phyloP scores from a whole-genome alignment of 2,113 vertebrate species.

The Emydocephalus ijimae region DNA sequence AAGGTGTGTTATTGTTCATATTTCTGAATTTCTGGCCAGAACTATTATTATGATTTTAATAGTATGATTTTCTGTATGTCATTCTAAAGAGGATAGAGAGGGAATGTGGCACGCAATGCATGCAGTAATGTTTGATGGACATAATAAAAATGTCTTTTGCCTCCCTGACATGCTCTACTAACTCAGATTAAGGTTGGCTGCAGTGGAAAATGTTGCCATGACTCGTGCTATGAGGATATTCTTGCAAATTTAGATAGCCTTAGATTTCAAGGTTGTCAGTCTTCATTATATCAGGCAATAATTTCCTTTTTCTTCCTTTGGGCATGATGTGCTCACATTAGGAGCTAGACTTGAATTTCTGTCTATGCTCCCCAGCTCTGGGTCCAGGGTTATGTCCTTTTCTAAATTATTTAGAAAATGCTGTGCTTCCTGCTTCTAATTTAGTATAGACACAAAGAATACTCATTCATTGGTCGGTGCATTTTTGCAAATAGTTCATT shows the following conservation, averaged over 20 bases:
- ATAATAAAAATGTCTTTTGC: conserved; percentile 6
- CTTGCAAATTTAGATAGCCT: not conserved
- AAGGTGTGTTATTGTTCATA: not conserved
- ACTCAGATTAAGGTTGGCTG: conserved; percentile 16
- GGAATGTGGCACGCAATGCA: not conserved
- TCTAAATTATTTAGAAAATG: not conserved
- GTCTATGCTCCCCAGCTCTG: not conserved
- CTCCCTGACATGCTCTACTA: conserved; percentile 15
- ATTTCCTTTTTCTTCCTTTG: conserved; percentile 5
- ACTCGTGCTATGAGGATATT: conserved; percentile 11
- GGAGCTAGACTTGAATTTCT: conserved; percentile 32
- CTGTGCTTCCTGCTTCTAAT: conserved; percentile 14
- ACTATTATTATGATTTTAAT: not conserved
- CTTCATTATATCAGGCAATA: conserved; percentile 24
- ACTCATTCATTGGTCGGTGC: not conserved
- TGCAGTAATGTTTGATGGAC: not conserved
- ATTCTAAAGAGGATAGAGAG: not conserved
- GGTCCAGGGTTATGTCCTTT: not conserved
- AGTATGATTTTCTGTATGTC: not conserved
- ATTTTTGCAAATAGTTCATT: not conserved
- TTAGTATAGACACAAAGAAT: conserved; percentile 28
- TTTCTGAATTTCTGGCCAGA: not conserved
- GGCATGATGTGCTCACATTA: conserved; percentile 14
- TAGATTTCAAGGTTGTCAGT: conserved; percentile 36
- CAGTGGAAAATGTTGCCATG: conserved; percentile 3